These are phyloP conservation scores for Subacronicta megacephala DNA, from an alignment of 2,888 invertebrate genomes.

Conservation along the genomic window DNA sequence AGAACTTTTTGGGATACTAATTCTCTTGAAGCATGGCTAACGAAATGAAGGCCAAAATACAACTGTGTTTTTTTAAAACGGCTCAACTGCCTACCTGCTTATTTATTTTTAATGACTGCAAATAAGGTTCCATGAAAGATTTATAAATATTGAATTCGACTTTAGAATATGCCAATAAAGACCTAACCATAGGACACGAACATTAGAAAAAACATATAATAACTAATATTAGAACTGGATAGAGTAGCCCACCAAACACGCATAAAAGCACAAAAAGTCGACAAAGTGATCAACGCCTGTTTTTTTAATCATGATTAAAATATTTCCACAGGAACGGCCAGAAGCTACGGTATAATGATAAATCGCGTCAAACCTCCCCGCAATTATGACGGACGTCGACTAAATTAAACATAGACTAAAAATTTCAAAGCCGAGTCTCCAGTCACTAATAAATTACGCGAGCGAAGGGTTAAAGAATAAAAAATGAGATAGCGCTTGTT, in stretches of 20 bases:
- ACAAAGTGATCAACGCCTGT: slow-evolving; percentile 24
- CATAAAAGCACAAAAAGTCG: slow-evolving; percentile 4
- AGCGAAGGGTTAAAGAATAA: slow-evolving; percentile 83
- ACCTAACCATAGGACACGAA: not conserved
- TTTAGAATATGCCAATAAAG: not conserved
- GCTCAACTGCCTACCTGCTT: not conserved
- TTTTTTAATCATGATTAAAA: slow-evolving; percentile 46
- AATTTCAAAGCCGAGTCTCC: slow-evolving; percentile 76
- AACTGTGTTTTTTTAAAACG: slow-evolving; percentile 9
- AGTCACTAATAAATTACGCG: slow-evolving; percentile 82
- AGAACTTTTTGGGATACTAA: slow-evolving; percentile 58
- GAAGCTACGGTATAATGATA: slow-evolving; percentile 56
- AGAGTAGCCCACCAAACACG: slow-evolving; percentile 6
- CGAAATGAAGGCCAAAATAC: slow-evolving; percentile 25
- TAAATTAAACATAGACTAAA: slow-evolving; percentile 81
- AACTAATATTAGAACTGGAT: too few species aligned
- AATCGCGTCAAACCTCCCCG: slow-evolving; percentile 74
- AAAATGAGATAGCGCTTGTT: slow-evolving; percentile 83
- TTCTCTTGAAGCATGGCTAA: slow-evolving; percentile 30
- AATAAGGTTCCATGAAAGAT: not conserved
- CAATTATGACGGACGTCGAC: slow-evolving; percentile 77
- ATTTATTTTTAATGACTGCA: not conserved
- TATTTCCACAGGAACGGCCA: slow-evolving; percentile 47
- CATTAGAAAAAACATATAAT: not conserved
- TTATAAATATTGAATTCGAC: not conserved